Conservation (phyloP, 2,888 invertebrate genomes). For the Agrotis exclamationis region DNA sequence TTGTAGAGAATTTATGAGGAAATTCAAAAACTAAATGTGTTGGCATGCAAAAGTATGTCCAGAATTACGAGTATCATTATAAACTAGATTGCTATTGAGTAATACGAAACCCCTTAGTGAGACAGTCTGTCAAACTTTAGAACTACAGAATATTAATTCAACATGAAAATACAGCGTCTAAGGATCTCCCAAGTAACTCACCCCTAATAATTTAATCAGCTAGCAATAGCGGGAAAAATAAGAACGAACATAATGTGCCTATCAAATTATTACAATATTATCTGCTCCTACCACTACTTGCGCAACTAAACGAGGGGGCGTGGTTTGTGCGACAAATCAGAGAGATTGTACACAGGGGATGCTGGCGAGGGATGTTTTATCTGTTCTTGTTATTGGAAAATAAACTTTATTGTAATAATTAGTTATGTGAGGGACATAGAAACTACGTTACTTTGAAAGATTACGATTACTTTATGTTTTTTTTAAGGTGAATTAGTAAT, state of each 20-base stretch:
- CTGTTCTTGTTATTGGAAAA: conserved; percentile 26
- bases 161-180: neutral
- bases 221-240: conserved; percentile 6
- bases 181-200: neutral
- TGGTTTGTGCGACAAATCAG: conserved; percentile 71
- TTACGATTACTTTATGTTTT: no score
- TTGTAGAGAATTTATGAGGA: neutral
- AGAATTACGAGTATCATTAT: no score
- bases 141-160: neutral
- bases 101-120: no score
- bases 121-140: no score
- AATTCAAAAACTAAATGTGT: neutral
- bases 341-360: conserved; percentile 60
- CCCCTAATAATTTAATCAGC: no score
- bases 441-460: neutral
- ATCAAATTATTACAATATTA: conserved; percentile 4
- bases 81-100: no score
- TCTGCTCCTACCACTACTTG: neutral
- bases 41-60: no score
- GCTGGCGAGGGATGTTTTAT: conserved; percentile 60
- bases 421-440: neutral
- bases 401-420: conserved; percentile 23
- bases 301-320: conserved; percentile 59
- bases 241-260: neutral
- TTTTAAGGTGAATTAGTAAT: no score